Base-by-base conservation (phyloP, 2,113 vertebrate genomes). In the Polyodon spathula region DNA sequence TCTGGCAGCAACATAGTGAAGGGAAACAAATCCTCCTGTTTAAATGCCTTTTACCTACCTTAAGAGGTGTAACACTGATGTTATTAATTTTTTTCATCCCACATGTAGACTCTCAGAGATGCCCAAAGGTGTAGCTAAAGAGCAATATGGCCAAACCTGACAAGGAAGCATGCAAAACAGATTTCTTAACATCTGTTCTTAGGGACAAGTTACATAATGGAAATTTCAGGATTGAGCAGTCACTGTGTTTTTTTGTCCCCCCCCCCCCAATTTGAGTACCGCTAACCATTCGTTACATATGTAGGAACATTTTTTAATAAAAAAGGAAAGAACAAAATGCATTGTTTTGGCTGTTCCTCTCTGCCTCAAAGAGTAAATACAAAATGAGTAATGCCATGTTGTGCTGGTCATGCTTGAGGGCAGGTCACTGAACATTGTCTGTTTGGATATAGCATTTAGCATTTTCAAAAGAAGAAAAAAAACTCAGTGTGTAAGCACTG, bases 171-270 rank as follows among this genome's bases (percentile, higher is more conserved):
- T 48, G 41, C 44, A 5, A 12, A 59, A 51, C 63, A 67, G 70
- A 63, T 71, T 73, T 66, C 61, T 68, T 66, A 75, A 78, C 65
- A 68, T 63, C 70, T 71, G 68, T 69, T 73, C 63, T 68, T 65
- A 27, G 37, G 59, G 41, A 72, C 52, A 63, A 46, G 55, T 52
- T 40, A 68, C 52, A 12, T 65, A 74, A 59, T 63, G 37, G 68
- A 70, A 73, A 78, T 66, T 66, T 70, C 43, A 63, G 67, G 65
- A 65, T 65, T 63, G 67, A 62, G 5, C 6, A 57, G 52, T 64
- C 53, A 53, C 37, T 48, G 14, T 41, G 10, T 15, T 6, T 43
- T 12, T 42, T 58, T 14, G n/a, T n/a, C n/a, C n/a, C n/a, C n/a
- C n/a, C n/a, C n/a, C n/a, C n/a, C n/a, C n/a, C n/a, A n/a, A 11